Conservation (phyloP, 2,797 vertebrate genomes). For the Crocodylus rhombifer region DNA sequence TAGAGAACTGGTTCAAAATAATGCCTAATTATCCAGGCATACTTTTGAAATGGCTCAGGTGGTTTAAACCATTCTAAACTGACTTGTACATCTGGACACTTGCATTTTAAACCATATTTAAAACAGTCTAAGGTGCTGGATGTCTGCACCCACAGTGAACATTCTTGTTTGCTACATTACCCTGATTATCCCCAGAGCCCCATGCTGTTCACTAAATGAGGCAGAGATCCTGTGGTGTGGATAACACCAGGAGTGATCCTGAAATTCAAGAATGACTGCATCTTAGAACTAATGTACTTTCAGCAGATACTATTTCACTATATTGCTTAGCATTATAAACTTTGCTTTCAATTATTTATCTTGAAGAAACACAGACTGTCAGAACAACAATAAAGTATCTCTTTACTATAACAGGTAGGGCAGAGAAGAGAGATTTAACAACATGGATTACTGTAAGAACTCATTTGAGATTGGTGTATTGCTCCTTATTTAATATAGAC, state of each 20-base stretch:
- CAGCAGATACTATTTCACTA: constrained; percentile 1
- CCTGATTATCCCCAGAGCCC: not conserved
- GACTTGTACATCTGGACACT: no score
- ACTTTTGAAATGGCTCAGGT: no score
- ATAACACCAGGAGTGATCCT: not conserved
- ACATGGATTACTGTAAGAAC: not conserved
- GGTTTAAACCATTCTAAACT: no score
- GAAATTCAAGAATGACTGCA: not conserved
- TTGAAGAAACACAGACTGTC: constrained; percentile 39
- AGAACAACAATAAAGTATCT: constrained; percentile 48
- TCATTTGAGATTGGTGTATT: not conserved
- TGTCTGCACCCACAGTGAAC: not conserved
- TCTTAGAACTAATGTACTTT: not conserved
- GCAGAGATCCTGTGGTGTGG: not conserved
- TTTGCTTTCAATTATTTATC: constrained; percentile 53
- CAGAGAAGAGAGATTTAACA: constrained; percentile 39
- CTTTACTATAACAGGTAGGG: constrained; percentile 32
- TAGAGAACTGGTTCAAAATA: no score
- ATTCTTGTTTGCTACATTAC: not conserved
- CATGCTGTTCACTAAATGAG: not conserved
- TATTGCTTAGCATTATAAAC: constrained; percentile 38
- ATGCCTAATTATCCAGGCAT: no score
- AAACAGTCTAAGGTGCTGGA: no score
- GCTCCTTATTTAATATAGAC: not conserved
- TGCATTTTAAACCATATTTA: no score